Conservation (phyloP, 2,888 invertebrate species). For the Schizotus pectinicornis region DNA sequence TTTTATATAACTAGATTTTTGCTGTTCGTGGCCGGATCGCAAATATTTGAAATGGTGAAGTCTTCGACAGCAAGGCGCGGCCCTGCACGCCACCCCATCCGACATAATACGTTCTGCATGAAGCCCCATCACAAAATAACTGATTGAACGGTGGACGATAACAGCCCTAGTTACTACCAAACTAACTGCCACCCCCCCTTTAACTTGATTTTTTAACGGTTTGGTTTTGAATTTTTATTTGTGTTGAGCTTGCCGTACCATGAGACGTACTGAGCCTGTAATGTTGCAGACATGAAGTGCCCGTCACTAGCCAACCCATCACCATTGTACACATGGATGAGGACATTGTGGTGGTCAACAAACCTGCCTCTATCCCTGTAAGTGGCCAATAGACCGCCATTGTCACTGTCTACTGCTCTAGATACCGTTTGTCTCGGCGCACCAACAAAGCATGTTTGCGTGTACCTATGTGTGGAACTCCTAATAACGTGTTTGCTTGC, state of each 20-base stretch:
- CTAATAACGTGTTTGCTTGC: constrained; percentile 15
- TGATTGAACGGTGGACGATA: constrained; percentile 23
- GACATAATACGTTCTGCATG: constrained; percentile 5
- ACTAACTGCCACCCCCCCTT: background rate
- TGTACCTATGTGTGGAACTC: constrained; percentile 1
- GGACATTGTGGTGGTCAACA: constrained; percentile 99
- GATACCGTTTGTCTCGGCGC: background rate
- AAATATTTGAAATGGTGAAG: too few species aligned
- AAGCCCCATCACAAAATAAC: constrained; percentile 25
- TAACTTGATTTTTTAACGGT: constrained; percentile 7
- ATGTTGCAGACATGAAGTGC: constrained; percentile 96
- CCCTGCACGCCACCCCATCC: too few species aligned
- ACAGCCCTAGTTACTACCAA: constrained; percentile 13
- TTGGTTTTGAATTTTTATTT: constrained; percentile 7
- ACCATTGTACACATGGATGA: constrained; percentile 97
- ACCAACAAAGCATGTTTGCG: constrained; percentile 6
- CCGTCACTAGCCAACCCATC: constrained; percentile 95
- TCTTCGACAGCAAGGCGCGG: too few species aligned
- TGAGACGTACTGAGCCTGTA: constrained; percentile 45
- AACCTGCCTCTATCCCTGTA: constrained; percentile 99
- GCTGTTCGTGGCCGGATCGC: too few species aligned
- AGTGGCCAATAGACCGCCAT: constrained; percentile 86
- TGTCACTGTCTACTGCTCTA: constrained; percentile 26
- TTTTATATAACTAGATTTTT: too few species aligned
- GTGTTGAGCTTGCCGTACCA: constrained; percentile 33